These are phyloP conservation scores for Oligia fasciuncula DNA, from an alignment of 2,888 invertebrate species.

Conservation along the genomic window DNA sequence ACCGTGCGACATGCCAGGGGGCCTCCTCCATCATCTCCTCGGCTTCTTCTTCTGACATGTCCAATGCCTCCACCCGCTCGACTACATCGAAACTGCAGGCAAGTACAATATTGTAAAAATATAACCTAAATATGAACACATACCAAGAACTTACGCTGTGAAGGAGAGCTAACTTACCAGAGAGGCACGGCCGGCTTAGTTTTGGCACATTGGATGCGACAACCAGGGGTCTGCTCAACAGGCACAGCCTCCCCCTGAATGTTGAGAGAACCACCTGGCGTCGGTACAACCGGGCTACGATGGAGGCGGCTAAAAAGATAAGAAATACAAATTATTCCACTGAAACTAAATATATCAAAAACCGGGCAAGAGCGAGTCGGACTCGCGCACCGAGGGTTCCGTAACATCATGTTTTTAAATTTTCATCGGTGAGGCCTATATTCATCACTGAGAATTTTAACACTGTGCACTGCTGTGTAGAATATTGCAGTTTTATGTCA, in stretches of 20 bases:
- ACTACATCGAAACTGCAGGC: not conserved
- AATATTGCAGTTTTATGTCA: no score
- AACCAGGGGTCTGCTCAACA: not conserved
- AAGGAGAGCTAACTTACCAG: slow-evolving; percentile 1
- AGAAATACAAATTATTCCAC: not conserved
- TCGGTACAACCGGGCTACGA: not conserved
- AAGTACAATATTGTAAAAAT: not conserved
- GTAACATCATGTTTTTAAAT: no score
- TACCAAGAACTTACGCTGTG: not conserved
- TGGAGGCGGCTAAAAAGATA: not conserved
- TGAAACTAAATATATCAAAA: not conserved
- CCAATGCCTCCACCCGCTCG: slow-evolving; percentile 1
- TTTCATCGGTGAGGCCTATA: no score
- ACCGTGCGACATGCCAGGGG: not conserved
- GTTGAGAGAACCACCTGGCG: not conserved
- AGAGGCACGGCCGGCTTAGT: not conserved
- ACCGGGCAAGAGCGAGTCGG: no score
- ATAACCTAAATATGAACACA: not conserved
- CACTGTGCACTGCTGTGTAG: no score
- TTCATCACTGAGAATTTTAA: no score
- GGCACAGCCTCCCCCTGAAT: not conserved
- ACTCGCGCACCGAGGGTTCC: no score
- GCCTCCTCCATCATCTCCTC: not conserved
- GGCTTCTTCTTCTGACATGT: not conserved
- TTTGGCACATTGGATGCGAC: not conserved